phyloP scores from a whole-genome alignment of 1,140 invertebrate species.

The Nylanderia fulva region DNA sequence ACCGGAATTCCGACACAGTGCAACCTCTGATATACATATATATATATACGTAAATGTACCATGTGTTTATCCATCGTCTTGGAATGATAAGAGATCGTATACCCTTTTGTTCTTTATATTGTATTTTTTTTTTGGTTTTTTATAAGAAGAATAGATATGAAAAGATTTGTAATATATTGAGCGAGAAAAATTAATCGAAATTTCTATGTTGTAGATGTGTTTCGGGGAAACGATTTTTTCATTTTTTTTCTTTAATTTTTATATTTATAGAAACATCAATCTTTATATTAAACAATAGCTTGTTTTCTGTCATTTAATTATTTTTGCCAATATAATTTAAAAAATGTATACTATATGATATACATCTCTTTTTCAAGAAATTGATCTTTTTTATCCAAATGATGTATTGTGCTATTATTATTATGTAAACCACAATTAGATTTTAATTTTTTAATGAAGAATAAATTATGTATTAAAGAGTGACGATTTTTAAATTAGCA shows the following conservation, averaged over 20 bases:
- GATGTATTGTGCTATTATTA: no score
- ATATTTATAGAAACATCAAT: not conserved
- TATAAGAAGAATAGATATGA: not conserved
- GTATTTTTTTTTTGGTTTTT: not conserved
- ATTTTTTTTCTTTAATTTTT: no score
- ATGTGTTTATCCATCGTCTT: conserved; percentile 51
- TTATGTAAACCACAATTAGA: no score
- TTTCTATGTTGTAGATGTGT: not conserved
- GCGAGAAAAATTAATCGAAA: not conserved
- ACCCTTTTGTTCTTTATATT: not conserved
- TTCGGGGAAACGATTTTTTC: not conserved
- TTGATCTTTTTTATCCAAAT: not conserved
- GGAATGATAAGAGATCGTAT: conserved; percentile 12
- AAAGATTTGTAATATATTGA: not conserved
- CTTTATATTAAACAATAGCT: not conserved
- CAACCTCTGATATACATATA: conserved; percentile 41
- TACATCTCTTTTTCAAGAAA: not conserved
- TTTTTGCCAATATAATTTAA: no score
- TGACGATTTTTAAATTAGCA: not conserved
- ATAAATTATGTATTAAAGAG: not conserved
- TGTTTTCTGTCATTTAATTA: no score
- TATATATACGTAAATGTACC: conserved; percentile 29
- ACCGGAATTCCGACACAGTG: conserved; percentile 27
- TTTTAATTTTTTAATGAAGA: not conserved
- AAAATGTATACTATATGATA: no score